phyloP scores from a whole-genome alignment of 2,888 invertebrate genomes.

The Alcis repandata region DNA sequence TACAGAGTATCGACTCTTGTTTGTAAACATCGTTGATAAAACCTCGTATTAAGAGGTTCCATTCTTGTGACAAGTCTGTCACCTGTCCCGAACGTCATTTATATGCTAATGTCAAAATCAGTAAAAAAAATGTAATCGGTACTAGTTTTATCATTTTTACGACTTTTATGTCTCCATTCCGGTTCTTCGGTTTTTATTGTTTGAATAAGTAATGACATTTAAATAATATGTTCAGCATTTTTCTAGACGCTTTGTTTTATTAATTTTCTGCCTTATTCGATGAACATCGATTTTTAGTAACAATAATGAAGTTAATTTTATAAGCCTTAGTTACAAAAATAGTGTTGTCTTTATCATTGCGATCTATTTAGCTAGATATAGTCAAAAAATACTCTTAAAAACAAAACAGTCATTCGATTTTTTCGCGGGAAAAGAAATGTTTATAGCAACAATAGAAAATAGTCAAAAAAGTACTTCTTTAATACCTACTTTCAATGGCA shows the following conservation, averaged over 20 bases:
- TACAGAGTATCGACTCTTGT: conserved; percentile 25
- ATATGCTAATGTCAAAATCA: conserved; percentile 12
- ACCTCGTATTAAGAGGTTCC: conserved; percentile 28
- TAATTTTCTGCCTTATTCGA: too few relatives aligned
- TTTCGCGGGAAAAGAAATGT: too few relatives aligned
- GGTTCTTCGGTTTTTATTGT: neutral
- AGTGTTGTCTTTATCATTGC: too few relatives aligned
- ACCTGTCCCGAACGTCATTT: conserved; percentile 10
- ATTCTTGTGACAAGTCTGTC: conserved; percentile 23
- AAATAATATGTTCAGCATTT: neutral
- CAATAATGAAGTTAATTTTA: too few relatives aligned
- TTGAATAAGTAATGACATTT: neutral
- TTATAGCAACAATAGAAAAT: too few relatives aligned
- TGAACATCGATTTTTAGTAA: too few relatives aligned
- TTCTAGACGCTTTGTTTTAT: neutral
- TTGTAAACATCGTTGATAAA: conserved; percentile 32
- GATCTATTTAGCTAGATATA: too few relatives aligned
- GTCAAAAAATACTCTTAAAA: too few relatives aligned
- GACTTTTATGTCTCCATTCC: conserved; percentile 9
- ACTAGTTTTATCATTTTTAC: conserved; percentile 3
- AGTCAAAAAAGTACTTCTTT: too few relatives aligned
- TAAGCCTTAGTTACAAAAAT: too few relatives aligned
- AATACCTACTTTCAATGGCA: too few relatives aligned
- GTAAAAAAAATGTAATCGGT: conserved; percentile 5
- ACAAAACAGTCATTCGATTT: too few relatives aligned